Base-by-base conservation (phyloP, 2,113 vertebrate genomes). In the Picathartes gymnocephalus region DNA sequence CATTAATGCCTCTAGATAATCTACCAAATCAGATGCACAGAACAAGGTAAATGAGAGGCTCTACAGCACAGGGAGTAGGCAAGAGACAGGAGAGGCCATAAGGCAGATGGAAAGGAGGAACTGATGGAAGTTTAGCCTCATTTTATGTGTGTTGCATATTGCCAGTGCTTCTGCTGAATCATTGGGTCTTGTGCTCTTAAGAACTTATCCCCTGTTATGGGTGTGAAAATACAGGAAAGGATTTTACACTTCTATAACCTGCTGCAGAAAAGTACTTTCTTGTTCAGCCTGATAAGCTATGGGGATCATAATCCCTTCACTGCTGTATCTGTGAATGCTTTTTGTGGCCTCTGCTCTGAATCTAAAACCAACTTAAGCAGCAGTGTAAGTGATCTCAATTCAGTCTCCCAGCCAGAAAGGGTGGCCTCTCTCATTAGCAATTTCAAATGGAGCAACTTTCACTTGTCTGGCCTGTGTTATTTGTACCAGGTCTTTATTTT, bases 351-450 rank as follows among this genome's bases (percentile, higher is more conserved):
- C 77, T 60, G 24, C 44, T 76, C 48, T 80, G 30, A 61, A 84
- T 84, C 81, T 70, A 81, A 93, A 86, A 72, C 44, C 22, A 73
- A 57, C 42, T 69, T 82, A 51, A 92, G 57, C 76, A 91, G 31
- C 31, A 31, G 17, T 44, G 28, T 44, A 56, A 70, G 30, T 54
- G 72, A 83, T 64, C 88, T 68, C 0, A 0, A 15, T 69, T 81
- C 39, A 53, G 16, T 44, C 24, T 76, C 20, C 31, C 61, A 68
- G 48, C 19, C 72, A 79, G 69, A 61, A 66, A 35, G 7, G 3
- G 7, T 71, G 18, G 53, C 44, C 33, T 50, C 30, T 81, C 37
- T 60, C 24, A 27, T 56, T 48, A 79, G 61, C 47, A 57, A 3
- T 82, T 81, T 81, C 61, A 65, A 57, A 81, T 72, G 42, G 20